These are phyloP conservation scores for Amphiura filiformis DNA, from an alignment of 35 echinoderm and acorn worm species.

Conservation along the genomic window DNA sequence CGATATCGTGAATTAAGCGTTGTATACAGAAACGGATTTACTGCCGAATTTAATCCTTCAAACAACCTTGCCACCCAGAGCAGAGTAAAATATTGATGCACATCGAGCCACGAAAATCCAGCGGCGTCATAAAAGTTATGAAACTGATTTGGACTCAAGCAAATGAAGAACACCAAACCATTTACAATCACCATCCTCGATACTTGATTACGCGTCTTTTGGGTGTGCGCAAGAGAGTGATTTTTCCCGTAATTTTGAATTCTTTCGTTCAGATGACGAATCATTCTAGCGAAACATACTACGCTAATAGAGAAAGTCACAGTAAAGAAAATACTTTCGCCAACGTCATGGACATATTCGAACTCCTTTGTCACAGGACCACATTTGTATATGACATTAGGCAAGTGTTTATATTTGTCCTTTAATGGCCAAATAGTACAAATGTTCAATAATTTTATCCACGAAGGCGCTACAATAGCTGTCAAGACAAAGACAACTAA, in stretches of 20 bases:
- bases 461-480: neutral
- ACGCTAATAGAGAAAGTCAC: neutral
- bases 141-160: neutral
- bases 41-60: neutral
- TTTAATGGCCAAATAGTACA: neutral
- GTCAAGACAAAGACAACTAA: neutral
- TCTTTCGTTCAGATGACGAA: neutral
- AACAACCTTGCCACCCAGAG: neutral
- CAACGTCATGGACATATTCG: neutral
- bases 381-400: neutral
- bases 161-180: neutral
- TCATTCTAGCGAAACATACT: neutral
- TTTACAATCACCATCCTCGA: neutral
- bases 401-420: neutral
- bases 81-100: neutral
- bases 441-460: neutral
- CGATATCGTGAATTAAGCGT: neutral
- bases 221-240: neutral
- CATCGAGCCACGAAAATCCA: neutral
- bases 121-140: neutral
- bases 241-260: neutral
- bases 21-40: neutral
- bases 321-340: neutral
- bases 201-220: conserved; percentile 2
- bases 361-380: neutral